Evolutionary conservation across 2,113 vertebrate genomes (phyloP), one percentile per base, ranked within the genome.

Genomic region (Leuciscus idus): DNA sequence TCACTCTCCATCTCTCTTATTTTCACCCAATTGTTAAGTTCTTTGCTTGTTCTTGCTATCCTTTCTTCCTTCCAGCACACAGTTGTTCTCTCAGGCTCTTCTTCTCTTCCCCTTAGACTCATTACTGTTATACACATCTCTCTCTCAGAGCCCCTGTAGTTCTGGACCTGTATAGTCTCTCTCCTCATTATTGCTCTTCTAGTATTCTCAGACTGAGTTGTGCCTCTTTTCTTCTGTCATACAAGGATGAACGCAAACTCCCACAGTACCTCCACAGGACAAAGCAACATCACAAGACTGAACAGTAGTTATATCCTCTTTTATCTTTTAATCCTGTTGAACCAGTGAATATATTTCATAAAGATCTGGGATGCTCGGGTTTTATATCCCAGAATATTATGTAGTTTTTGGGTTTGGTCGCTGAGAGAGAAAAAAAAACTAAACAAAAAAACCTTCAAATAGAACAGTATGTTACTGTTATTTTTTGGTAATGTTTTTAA

Each of bases 81-180:
- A 13, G n/a, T 26, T 72, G 28, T 81, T 36, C 68, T 80, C 85
- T 82, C 59, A 50, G 85, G 68, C 72, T 82, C 48, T 15, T 30
- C 23, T 46, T 36, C 61, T 81, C 82, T 79, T 87, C 82, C 85
- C 88, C 59, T 57, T 76, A 84, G 88, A 86, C 88, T 86, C 84
- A 84, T 88, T 88, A 89, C 70, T 81, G 82, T 84, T 84, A 62
- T 77, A 81, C 52, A 39, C 33, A 33, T 86, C 28, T 81, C 28
- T 39, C 52, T 82, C 39, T 12, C 48, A 46, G 77, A 36, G 77
- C 70, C 15, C 66, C 68, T 75, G 83, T 21, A 61, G 55, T 50
- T 55, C 74, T 73, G 81, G 36, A 74, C 81, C 57, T 81, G 28
- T 78, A 33, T 33, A 73, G 76, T 83, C 83, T 86, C 79, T 82